Base-by-base conservation (phyloP, 2,797 vertebrate species). In the Lepus townsendii region DNA sequence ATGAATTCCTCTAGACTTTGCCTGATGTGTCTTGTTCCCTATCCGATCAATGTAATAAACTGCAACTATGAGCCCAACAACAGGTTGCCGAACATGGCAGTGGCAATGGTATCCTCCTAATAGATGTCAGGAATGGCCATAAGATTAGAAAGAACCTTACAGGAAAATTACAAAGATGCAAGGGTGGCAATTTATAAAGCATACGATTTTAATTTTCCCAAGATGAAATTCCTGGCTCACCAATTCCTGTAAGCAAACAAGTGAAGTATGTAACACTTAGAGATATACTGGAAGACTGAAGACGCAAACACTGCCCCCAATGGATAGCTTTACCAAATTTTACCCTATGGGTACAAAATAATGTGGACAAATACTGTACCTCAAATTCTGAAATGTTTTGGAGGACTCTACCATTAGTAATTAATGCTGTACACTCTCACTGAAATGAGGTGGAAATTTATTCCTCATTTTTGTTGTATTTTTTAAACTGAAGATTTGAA, bases 141-240 rank as follows among this genome's bases (percentile, higher is more conserved):
- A 73, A 63, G 78, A n/a, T 71, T 0, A 32, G 54, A 78, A 91
- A 88, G 19, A 69, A 47, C 1, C 57, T 79, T 72, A n/a, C 26
- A 32, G 16, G 14, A 84, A 9, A 17, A 47, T 66, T 63, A 13
- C 52, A 71, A 84, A 16, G 69, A 62, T 27, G 26, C 5, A 83
- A 73, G 2, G 35, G 20, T 62, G 68, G 78, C 38, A 38, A 26
- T n/a, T 57, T 63, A 72, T 38, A 19, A 82, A 22, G 0, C 7
- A 63, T 27, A 22, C 52, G 42, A 95, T 52, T 93, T 72, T 35
- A 63, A n/a, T 72, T 93, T 95, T 72, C 57, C 78, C 12, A 76
- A 35, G 78, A 69, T 26, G 87, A 73, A 76, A 38, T 77, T 69
- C 24, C 85, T 68, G 50, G 86, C 62, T 71, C 35, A 57, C 71